phyloP scores from a whole-genome alignment of 2,113 vertebrate species.

The Trogon melanurus region DNA sequence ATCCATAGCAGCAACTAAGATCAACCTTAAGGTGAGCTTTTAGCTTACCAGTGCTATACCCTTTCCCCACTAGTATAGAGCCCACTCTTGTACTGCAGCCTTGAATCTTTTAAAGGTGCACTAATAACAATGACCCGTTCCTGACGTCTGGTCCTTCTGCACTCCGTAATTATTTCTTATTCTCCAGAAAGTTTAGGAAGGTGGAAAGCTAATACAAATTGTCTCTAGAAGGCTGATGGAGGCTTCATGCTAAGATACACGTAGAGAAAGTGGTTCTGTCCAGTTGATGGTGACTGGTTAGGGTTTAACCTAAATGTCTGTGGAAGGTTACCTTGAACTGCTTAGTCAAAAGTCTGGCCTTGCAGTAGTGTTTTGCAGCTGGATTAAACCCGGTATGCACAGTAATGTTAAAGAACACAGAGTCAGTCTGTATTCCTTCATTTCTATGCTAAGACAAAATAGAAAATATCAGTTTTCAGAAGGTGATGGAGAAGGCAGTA shows the following conservation, averaged over 20 bases:
- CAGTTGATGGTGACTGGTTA: not conserved
- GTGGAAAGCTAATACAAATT: not conserved
- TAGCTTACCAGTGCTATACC: not conserved
- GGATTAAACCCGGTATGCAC: not conserved
- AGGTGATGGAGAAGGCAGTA: not conserved
- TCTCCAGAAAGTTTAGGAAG: not conserved
- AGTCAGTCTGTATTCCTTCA: not conserved
- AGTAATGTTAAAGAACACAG: not conserved
- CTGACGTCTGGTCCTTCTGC: not conserved
- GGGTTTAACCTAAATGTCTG: not conserved
- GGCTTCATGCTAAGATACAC: not conserved
- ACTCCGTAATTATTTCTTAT: not conserved
- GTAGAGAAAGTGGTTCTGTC: not conserved
- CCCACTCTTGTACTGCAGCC: not conserved
- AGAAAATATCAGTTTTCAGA: not conserved
- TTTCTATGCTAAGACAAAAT: not conserved
- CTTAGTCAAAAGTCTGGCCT: not conserved
- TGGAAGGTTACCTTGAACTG: not conserved
- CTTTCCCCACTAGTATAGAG: not conserved
- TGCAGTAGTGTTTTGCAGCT: not conserved
- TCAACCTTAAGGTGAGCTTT: not conserved
- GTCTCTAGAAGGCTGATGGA: not conserved
- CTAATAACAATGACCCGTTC: not conserved
- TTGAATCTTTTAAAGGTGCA: not conserved
- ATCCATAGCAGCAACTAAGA: not conserved